These are phyloP conservation scores for Craseonycteris thonglongyai DNA, from an alignment of 2,113 vertebrate species.

Conservation along the genomic window DNA sequence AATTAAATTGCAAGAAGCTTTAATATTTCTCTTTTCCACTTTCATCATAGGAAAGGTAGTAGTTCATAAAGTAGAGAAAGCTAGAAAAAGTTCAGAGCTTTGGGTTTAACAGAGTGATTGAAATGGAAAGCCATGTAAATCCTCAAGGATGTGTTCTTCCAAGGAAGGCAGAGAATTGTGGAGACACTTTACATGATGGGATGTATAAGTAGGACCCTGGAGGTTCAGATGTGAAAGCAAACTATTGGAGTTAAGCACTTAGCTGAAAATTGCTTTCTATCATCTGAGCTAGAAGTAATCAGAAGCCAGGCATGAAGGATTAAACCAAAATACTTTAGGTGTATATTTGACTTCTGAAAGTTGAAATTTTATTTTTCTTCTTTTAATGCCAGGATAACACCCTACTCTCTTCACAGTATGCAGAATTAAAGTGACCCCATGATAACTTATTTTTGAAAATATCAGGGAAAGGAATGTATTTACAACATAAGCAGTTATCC, in stretches of 20 bases:
- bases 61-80: neutral
- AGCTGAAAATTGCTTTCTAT: constrained; percentile 64
- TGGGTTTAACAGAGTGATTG: constrained; percentile 12
- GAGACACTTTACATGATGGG: constrained; percentile 41
- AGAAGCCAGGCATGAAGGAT: constrained; percentile 51
- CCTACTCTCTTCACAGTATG: neutral
- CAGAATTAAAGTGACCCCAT: neutral
- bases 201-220: constrained; percentile 26
- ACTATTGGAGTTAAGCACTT: constrained; percentile 27
- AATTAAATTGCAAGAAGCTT: neutral
- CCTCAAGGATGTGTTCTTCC: constrained; percentile 24
- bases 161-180: constrained; percentile 16
- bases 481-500: neutral
- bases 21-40: neutral
- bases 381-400: neutral
- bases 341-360: constrained; percentile 22
- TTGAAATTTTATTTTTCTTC: neutral
- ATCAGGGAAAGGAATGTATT: neutral
- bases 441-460: neutral
- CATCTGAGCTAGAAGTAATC: constrained; percentile 46
- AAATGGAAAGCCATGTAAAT: constrained; percentile 47
- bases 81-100: neutral
- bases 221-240: constrained; percentile 26
- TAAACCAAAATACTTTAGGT: constrained; percentile 55
- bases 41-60: neutral